These are phyloP conservation scores for Catharus fuscescens DNA, from an alignment of 2,113 vertebrate genomes.

Conservation along the genomic window DNA sequence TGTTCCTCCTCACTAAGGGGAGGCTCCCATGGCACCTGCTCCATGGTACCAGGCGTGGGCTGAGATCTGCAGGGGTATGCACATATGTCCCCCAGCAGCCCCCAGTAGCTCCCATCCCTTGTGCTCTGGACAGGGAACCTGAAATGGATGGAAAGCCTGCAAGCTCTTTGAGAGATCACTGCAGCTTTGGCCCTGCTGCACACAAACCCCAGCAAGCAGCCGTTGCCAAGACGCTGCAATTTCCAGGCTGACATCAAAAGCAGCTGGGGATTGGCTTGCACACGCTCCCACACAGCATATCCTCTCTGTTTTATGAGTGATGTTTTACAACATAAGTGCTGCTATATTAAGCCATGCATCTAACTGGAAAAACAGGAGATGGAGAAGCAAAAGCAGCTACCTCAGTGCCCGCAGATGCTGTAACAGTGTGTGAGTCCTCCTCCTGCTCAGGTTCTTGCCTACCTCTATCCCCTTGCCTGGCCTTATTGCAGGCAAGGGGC, in stretches of 20 bases:
- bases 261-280: conserved; percentile 31
- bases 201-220: not conserved
- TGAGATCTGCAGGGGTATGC: not conserved
- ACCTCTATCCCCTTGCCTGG: not conserved
- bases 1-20: not conserved
- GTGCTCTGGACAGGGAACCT: not conserved
- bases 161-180: not conserved
- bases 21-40: not conserved
- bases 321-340: conserved; percentile 53
- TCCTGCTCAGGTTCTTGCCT: not conserved
- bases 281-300: conserved; percentile 56
- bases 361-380: conserved; percentile 60
- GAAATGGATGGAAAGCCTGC: not conserved
- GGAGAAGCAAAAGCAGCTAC: not conserved
- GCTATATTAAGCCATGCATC: conserved; percentile 57
- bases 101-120: not conserved
- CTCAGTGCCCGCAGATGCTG: not conserved
- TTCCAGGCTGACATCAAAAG: conserved; percentile 56
- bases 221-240: conserved; percentile 36
- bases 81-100: accelerated
- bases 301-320: conserved; percentile 45
- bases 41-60: accelerated
- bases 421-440: not conserved
- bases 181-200: not conserved
- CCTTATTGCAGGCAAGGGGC: not conserved